Evolutionary conservation across 2,888 invertebrate genomes (phyloP).

Genomic region (Parapristionchus giblindavisi): DNA sequence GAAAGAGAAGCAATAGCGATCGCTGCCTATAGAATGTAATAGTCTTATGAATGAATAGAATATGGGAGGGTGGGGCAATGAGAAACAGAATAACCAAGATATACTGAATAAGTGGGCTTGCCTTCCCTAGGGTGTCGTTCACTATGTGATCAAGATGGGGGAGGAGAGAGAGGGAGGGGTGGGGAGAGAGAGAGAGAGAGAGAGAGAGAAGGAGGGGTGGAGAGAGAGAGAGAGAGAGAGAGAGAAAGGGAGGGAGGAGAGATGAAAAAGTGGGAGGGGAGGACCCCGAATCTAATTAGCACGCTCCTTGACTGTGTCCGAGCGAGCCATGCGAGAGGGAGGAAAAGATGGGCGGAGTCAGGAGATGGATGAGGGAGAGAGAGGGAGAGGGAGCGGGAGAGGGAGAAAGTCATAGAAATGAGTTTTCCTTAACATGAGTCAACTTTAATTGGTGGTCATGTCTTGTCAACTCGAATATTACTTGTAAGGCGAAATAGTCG

Average conservation of each 20-base stretch:
- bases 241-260: neutral
- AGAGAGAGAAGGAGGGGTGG: neutral
- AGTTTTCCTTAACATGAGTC: too few species aligned
- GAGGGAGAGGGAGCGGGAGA: conserved; percentile 15
- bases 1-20: neutral
- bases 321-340: neutral
- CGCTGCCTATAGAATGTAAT: too few species aligned
- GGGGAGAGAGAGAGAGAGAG: neutral
- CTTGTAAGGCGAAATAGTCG: too few species aligned
- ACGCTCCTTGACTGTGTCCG: conserved; percentile 27
- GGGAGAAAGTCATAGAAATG: conserved; percentile 6
- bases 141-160: neutral
- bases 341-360: neutral
- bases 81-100: conserved; percentile 11
- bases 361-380: neutral
- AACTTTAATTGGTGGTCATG: too few species aligned
- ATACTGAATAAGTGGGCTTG: neutral
- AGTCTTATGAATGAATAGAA: neutral
- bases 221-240: conserved; percentile 5
- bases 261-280: neutral
- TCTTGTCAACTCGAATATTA: too few species aligned
- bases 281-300: conserved; percentile 31
- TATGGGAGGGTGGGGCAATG: neutral
- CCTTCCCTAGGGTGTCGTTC: conserved; percentile 22
- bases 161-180: neutral